Evolutionary conservation across 1,140 invertebrate species (phyloP).

Genomic region (Proctacanthus coquilletti): DNA sequence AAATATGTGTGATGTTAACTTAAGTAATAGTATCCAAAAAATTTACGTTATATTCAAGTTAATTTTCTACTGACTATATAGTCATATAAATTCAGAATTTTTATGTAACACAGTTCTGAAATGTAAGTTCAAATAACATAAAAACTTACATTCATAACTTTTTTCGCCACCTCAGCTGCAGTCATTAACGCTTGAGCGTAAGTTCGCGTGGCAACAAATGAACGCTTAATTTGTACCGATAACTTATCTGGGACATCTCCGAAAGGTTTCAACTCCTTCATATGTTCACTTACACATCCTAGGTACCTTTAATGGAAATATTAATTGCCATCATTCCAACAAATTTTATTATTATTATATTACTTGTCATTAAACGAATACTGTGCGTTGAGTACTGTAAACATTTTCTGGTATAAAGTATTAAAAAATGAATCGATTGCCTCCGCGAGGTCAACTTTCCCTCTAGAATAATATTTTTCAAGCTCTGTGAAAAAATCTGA

Average conservation of each 20-base stretch:
- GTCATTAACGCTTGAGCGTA: constrained; percentile 77
- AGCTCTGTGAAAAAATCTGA: constrained; percentile 78
- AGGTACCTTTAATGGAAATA: constrained; percentile 42
- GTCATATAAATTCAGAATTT: not conserved
- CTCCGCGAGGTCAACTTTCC: constrained; percentile 63
- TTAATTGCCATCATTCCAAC: constrained; percentile 1
- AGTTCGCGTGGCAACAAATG: constrained; percentile 85
- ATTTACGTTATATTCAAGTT: not conserved
- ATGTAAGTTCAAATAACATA: not conserved
- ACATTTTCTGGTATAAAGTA: constrained; percentile 90
- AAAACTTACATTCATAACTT: constrained; percentile 58
- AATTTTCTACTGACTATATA: not conserved
- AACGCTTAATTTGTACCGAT: constrained; percentile 71
- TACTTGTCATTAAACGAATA: constrained; percentile 76
- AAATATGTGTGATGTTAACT: not conserved
- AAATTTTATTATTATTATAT: too few relatives aligned
- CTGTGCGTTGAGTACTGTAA: constrained; percentile 81
- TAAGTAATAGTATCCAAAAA: not conserved
- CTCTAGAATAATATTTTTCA: constrained; percentile 75
- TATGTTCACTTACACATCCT: constrained; percentile 73
- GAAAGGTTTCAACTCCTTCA: constrained; percentile 86
- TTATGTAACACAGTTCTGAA: not conserved
- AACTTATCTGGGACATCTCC: constrained; percentile 86
- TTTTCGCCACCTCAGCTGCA: constrained; percentile 68
- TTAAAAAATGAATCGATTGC: constrained; percentile 89